Percentiles rank a stretch among this genome's conserved stretches.
These are phyloP conservation scores for Drosophila stalkeri DNA, from an alignment of 2,888 invertebrate genomes.

Conservation along the genomic window DNA sequence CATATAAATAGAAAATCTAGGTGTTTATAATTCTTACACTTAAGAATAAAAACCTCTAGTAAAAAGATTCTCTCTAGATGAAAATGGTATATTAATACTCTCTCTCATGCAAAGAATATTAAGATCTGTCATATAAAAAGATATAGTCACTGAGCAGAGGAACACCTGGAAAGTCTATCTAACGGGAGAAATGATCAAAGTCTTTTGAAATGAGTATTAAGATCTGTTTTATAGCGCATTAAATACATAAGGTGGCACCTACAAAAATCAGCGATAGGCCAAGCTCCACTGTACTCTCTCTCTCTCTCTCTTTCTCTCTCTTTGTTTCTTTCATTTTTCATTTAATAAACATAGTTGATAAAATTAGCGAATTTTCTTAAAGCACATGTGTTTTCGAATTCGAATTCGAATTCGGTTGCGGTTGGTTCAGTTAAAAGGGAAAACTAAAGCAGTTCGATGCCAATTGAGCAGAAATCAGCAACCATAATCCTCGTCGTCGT, in stretches of 20 bases:
- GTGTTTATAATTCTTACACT: no score
- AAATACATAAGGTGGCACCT: background rate
- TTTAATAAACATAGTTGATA: slow-evolving; percentile 69
- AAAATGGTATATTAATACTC: no score
- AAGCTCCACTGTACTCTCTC: slow-evolving; percentile 1
- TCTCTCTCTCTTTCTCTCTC: background rate
- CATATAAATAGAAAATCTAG: no score
- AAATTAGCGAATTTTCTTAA: slow-evolving; percentile 45
- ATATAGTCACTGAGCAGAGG: no score
- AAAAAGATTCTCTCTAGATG: no score
- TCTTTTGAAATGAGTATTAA: background rate
- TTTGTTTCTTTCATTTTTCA: slow-evolving; percentile 6
- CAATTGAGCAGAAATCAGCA: slow-evolving; percentile 75
- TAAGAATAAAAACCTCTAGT: no score
- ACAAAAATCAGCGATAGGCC: background rate
- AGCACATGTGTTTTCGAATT: slow-evolving; percentile 31
- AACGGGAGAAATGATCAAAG: background rate
- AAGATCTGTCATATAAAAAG: no score
- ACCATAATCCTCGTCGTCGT: slow-evolving; percentile 88
- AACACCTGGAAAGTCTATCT: no score
- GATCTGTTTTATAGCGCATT: background rate
- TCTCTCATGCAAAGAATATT: no score
- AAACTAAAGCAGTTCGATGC: slow-evolving; percentile 33
- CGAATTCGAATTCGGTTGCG: slow-evolving; percentile 1
- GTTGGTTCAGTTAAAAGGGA: slow-evolving; percentile 16